Evolutionary conservation across 2,888 invertebrate species (phyloP).

Genomic region (Hemistola chrysoprasaria): DNA sequence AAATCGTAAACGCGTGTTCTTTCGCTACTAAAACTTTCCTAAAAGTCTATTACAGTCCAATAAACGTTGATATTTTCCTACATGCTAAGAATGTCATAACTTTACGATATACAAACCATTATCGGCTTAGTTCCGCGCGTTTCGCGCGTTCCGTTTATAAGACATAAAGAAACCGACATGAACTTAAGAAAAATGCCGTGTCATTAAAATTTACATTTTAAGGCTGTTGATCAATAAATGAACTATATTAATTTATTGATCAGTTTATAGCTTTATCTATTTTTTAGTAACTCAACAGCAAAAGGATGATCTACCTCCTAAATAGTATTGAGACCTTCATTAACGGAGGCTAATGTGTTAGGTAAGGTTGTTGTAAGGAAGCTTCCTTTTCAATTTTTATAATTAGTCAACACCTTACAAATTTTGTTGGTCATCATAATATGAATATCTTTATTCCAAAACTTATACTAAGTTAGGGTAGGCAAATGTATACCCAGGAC

Average conservation of each 20-base stretch:
- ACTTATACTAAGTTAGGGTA: no score
- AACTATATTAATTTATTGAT: slow-evolving; percentile 14
- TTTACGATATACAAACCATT: slow-evolving; percentile 8
- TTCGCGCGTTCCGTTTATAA: no score
- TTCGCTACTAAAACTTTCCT: slow-evolving; percentile 22
- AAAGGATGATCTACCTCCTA: slow-evolving; percentile 11
- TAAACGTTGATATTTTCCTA: slow-evolving; percentile 25
- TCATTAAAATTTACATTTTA: slow-evolving; percentile 19
- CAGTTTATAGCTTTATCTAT: slow-evolving; percentile 13
- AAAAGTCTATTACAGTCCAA: slow-evolving; percentile 16
- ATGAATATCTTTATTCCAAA: no score
- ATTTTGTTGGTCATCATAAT: no score
- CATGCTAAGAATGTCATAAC: slow-evolving; percentile 11
- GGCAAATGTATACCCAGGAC: no score
- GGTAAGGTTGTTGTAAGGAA: no score
- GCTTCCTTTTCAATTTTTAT: no score
- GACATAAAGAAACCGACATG: slow-evolving; percentile 6
- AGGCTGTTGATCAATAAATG: slow-evolving; percentile 13
- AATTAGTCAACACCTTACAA: no score
- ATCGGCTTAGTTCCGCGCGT: slow-evolving; percentile 18
- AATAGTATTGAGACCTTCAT: slow-evolving; percentile 8
- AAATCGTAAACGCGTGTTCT: slow-evolving; percentile 14
- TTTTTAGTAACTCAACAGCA: slow-evolving; percentile 7
- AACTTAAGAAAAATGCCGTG: slow-evolving; percentile 15
- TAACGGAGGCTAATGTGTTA: no score